Evolutionary conservation across 2,888 invertebrate genomes (phyloP), one percentile per base, ranked within the genome.

Genomic region (Pocota personata): DNA sequence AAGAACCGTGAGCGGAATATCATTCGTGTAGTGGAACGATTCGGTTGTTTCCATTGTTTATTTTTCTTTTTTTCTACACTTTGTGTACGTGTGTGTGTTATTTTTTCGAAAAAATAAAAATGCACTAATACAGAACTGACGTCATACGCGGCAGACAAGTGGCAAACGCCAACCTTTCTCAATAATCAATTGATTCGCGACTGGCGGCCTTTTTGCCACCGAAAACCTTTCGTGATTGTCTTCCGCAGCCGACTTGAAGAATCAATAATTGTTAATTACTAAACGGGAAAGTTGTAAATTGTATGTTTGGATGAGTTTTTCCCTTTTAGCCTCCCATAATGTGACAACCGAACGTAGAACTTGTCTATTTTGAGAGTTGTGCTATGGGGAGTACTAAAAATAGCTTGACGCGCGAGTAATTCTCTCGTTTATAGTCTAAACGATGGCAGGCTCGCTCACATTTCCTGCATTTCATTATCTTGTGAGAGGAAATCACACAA

Each of bases 1-100:
- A 52, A 92, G 89, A 64, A 92, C 92, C n/a, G 92, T 91, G 66
- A 92, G 84, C 12, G 92, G 92, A 87, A 92, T 91, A 88, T 92
- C 89, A 88, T 88, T 89, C 30, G 55, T 72, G 77, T 90, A 90
- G 66, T 89, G 86, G 58, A 84, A 88, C 27, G 89, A 82, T 52
- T 90, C 89, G 52, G 88, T 88, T 62, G 88, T 72, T 76, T 84
- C 82, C 87, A 87, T 88, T 72, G 30, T 79, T 75, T 72, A 52
- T 64, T 19, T 40, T 37, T 16, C 2, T 30, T 55, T 40, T 10
- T 40, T 5, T 7, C 7, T 10, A 37, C 37, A 7, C 16, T 43
- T 4, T 37, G 14, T n/a, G 12, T 57, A 43, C 40, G 16, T 21
- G 12, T 60, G 16, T 30, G 30, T 64, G 21, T 52, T 58, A 1